Base-by-base conservation (phyloP, 2,113 vertebrate species). In the Corvus cornix region DNA sequence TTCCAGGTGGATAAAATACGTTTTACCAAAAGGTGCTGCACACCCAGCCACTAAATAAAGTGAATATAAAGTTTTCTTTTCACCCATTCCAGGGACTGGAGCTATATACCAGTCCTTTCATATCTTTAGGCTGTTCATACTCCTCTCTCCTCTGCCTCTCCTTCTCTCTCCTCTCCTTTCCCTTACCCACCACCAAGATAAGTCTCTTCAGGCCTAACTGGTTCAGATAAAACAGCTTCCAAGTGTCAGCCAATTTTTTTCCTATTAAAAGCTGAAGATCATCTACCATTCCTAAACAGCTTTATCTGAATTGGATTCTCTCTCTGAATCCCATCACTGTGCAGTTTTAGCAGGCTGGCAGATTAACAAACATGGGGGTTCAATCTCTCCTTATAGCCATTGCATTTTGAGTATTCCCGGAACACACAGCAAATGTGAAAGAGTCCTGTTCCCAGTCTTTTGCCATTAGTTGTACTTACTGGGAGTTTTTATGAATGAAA, bases 401-500 rank as follows among this genome's bases (percentile, higher is more conserved):
- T 28, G 23, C 33, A 62, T 31, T 16, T 30, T 1, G 10, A 77
- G 7, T 22, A 64, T 13, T 75, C 4, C 43, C 12, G 22, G 17
- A 33, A 62, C 37, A 69, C 1, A 4, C 10, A 73, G 41, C 10
- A 70, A 83, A 30, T 7, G 37, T 0, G 0, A 62, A 88, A 64
- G 16, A 76, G 23, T 17, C 48, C 16, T 22, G 3, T 62, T 83
- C 13, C 41, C 12, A n/a, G 20, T 11, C 31, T 64, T 93, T 58
- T 28, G 7, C 14, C 6, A 23, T 41, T n/a, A 52, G 6, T 5
- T 62, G 4, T 16, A 59, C 37, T 70, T 73, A 64, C 20, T 22
- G 3, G 3, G 20, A 72, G 10, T 4, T 51, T 87, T 88, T 44
- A 62, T 9, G 7, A 83, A 11, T 27, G 6, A 59, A 53, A 78